These are phyloP conservation scores for Cyaniris semiargus DNA, from an alignment of 2,888 invertebrate species.

Conservation along the genomic window DNA sequence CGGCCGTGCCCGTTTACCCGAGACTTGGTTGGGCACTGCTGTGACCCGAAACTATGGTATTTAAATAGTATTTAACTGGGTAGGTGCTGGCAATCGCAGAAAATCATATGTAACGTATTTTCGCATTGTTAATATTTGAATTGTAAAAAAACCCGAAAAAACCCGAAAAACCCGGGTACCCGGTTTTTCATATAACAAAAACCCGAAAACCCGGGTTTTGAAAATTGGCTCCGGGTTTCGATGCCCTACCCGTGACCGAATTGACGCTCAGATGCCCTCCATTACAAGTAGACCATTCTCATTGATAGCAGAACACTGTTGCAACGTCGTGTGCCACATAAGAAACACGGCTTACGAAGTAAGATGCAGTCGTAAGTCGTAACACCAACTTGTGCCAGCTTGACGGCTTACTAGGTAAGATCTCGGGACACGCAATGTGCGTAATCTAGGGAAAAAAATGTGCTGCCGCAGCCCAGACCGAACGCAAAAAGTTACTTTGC, in stretches of 20 bases:
- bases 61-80: too few species aligned
- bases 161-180: too few species aligned
- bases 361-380: background rate
- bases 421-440: constrained; percentile 1
- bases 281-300: constrained; percentile 49
- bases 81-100: too few species aligned
- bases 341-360: background rate
- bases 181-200: too few species aligned
- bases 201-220: too few species aligned
- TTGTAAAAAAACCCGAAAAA: too few species aligned
- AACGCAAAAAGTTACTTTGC: background rate
- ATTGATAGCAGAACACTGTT: constrained; percentile 35
- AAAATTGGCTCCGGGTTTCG: too few species aligned
- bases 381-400: background rate
- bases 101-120: too few species aligned
- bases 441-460: background rate
- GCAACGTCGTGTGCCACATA: constrained; percentile 4
- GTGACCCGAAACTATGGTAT: too few species aligned
- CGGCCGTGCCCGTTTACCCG: too few species aligned
- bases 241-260: constrained; percentile 70
- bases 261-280: constrained; percentile 54
- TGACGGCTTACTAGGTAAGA: background rate
- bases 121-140: too few species aligned
- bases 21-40: too few species aligned
- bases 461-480: background rate